phyloP scores from a whole-genome alignment of 1,140 invertebrate genomes.

The Dolichoris vasculosae region DNA sequence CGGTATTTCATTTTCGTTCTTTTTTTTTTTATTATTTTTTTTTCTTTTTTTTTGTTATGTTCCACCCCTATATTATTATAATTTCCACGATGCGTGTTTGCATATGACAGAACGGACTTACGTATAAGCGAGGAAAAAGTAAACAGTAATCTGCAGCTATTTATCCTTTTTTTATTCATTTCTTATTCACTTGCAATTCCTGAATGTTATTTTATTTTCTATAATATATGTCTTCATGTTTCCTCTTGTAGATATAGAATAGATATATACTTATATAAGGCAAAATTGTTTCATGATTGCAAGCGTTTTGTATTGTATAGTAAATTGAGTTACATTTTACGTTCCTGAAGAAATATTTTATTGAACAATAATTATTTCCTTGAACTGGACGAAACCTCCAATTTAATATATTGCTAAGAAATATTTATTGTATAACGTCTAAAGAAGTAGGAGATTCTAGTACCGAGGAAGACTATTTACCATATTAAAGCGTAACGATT shows the following conservation, averaged over 20 bases:
- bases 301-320: not conserved
- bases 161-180: no score
- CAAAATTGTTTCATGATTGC: conserved; percentile 35
- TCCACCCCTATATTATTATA: not conserved
- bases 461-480: not conserved
- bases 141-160: not conserved
- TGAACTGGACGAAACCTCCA: conserved; percentile 1
- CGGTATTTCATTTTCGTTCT: conserved; percentile 29
- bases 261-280: not conserved
- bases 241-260: not conserved
- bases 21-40: conserved; percentile 1
- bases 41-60: conserved; percentile 11
- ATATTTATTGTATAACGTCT: not conserved
- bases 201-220: not conserved
- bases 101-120: not conserved
- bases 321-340: not conserved
- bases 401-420: conserved; percentile 1
- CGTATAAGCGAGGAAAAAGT: conserved; percentile 16
- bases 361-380: conserved; percentile 19
- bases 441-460: not conserved
- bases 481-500: not conserved
- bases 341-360: conserved; percentile 14
- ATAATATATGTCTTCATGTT: not conserved
- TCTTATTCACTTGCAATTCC: not conserved
- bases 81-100: conserved; percentile 27